Conservation (phyloP, 2,113 vertebrate genomes). For the Mustela lutreola region DNA sequence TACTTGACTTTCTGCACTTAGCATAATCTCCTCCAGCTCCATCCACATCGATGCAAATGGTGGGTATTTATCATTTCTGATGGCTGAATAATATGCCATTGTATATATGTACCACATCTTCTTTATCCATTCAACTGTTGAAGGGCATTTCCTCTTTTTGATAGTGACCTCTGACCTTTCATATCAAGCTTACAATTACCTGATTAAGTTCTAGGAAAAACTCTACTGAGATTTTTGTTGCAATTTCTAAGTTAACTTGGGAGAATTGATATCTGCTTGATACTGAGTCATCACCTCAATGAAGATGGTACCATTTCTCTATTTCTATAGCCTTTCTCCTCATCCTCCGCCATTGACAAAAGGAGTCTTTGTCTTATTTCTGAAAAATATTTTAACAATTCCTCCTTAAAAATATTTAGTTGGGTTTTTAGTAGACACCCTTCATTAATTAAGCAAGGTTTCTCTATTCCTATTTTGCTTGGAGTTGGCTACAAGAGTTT, state of each 20-base stretch:
- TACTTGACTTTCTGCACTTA: too few species aligned
- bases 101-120: too few species aligned
- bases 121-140: too few species aligned
- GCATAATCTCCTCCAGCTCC: too few species aligned
- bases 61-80: too few species aligned
- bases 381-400: not conserved
- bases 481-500: not conserved
- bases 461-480: not conserved
- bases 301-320: not conserved
- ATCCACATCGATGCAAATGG: too few species aligned
- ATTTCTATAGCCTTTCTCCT: not conserved
- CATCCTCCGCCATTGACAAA: not conserved
- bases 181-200: not conserved
- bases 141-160: not conserved
- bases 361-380: not conserved
- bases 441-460: not conserved
- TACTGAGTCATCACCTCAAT: not conserved
- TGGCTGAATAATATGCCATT: too few species aligned
- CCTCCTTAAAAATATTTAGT: not conserved
- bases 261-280: not conserved
- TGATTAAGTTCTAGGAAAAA: slow-evolving; percentile 1
- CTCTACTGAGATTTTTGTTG: not conserved
- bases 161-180: not conserved
- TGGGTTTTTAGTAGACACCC: not conserved
- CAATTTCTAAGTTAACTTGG: slow-evolving; percentile 10